Conservation (phyloP, 1,140 invertebrate species). For the Aporrectodea caliginosa region DNA sequence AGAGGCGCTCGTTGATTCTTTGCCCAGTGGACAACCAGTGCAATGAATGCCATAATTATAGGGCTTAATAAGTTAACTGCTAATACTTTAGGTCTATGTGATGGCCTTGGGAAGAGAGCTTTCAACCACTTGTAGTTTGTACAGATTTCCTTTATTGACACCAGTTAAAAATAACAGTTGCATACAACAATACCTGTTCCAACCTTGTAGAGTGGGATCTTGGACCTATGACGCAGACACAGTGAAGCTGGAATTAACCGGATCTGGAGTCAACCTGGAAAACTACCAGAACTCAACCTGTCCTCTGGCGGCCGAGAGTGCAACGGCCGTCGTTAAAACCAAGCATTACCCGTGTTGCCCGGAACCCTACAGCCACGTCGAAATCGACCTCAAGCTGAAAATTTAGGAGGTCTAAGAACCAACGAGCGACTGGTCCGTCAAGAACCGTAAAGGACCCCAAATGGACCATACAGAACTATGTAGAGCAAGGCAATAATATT, state of each 20-base stretch:
- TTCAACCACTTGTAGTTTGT: not conserved
- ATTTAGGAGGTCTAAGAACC: not conserved
- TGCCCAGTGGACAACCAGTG: not conserved
- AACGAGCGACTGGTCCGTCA: too few species aligned
- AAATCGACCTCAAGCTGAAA: not conserved
- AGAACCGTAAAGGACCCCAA: too few species aligned
- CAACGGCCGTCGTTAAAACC: not conserved
- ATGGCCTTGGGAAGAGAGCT: too few species aligned
- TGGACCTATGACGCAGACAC: slow-evolving; percentile 9
- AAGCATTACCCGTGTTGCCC: not conserved
- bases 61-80: too few species aligned
- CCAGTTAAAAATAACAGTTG: too few species aligned
- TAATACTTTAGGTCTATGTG: too few species aligned
- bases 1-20: too few species aligned
- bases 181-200: too few species aligned
- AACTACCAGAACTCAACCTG: slow-evolving; percentile 10
- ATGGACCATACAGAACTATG: too few species aligned
- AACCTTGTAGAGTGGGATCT: not conserved
- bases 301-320: not conserved
- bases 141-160: not conserved
- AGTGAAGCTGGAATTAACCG: not conserved
- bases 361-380: not conserved
- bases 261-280: not conserved
- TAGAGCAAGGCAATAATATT: too few species aligned
- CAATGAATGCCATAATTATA: too few species aligned